Conservation (phyloP, 2,113 vertebrate species). For the Garra rufa region DNA sequence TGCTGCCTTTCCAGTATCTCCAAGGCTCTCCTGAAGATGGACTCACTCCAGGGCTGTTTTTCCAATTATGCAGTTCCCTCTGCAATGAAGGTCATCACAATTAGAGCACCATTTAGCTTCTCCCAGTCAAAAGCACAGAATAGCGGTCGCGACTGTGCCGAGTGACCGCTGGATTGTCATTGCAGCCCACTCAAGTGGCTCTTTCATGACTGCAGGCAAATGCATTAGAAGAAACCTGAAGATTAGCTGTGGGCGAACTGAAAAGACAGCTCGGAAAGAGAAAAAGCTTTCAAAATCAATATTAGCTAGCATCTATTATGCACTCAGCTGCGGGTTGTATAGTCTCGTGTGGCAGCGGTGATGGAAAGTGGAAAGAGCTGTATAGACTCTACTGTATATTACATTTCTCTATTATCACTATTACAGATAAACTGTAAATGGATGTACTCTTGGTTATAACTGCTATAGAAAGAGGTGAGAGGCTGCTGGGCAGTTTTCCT, state of each 20-base stretch:
- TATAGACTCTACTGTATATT: slow-evolving; percentile 29
- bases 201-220: slow-evolving; percentile 83
- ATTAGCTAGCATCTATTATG: slow-evolving; percentile 63
- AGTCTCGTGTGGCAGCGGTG: slow-evolving; percentile 49
- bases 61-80: slow-evolving; percentile 74
- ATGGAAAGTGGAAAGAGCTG: slow-evolving; percentile 62
- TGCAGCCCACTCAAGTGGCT: slow-evolving; percentile 81
- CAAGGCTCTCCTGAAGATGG: slow-evolving; percentile 66
- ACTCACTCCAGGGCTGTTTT: slow-evolving; percentile 72
- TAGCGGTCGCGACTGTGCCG: slow-evolving; percentile 80
- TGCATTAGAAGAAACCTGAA: slow-evolving; percentile 78
- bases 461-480: slow-evolving; percentile 16
- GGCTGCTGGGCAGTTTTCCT: neutral
- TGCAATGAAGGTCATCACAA: slow-evolving; percentile 75
- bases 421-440: slow-evolving; percentile 23
- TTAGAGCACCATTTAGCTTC: slow-evolving; percentile 79
- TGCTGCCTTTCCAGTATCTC: slow-evolving; percentile 26
- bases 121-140: slow-evolving; percentile 81
- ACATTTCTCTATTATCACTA: slow-evolving; percentile 30
- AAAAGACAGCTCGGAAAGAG: slow-evolving; percentile 68
- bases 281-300: slow-evolving; percentile 74
- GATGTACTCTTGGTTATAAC: slow-evolving; percentile 2
- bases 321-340: slow-evolving; percentile 48
- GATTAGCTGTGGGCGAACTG: slow-evolving; percentile 67
- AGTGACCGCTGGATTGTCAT: slow-evolving; percentile 74